Evolutionary conservation across 2,113 vertebrate species (phyloP), one percentile per base, ranked within the genome.

Genomic region (Dasyornis broadbenti): DNA sequence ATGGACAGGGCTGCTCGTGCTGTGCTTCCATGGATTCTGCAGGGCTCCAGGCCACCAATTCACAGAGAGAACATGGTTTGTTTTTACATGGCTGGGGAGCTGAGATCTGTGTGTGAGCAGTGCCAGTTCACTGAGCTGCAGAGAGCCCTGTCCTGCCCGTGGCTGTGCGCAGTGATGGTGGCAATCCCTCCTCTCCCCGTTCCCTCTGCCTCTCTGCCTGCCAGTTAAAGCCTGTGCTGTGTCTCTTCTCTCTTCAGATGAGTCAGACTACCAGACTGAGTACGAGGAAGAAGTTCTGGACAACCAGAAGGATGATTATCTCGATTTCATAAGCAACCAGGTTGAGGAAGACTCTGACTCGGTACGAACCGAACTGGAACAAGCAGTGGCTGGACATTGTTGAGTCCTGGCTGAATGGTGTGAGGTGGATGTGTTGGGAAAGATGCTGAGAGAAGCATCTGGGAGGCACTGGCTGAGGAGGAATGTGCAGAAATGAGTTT

Each of bases 231-330:
- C 30, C 18, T 5, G 17, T 31, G 30, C 21, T 33, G 69, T 54
- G 39, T 79, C 44, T 95, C 81, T 94, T 72, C 54, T 49, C 73
- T 71, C 52, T 70, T 44, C 50, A 99, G 99, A 99, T 56, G 99
- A 99, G 49, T 98, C 98, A 9, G 99, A 99, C 89, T 99, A 98
- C 96, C 99, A 99, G 97, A 99, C 99, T 0, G 99, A 99, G 82
- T 99, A 98, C 0, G 99, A 99, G 45, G 99, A 99, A 70, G 98
- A 98, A 11, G 35, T 98, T 61, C 95, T 96, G 14, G 98, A 93
- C 31, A 82, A 15, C 70, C 91, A 97, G 92, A 97, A 82, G 68
- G 98, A 98, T 1, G 87, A 97, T 24, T 97, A 97, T 2, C 87
- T 94, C 0, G 79, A 97, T 80, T 97, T 98, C 81, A 73, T 95